A percentile compares a stretch with the other conserved stretches of the same genome.
These are phyloP conservation scores for Strigamia maritima DNA, from an alignment of 2,888 invertebrate genomes.

Conservation along the genomic window DNA sequence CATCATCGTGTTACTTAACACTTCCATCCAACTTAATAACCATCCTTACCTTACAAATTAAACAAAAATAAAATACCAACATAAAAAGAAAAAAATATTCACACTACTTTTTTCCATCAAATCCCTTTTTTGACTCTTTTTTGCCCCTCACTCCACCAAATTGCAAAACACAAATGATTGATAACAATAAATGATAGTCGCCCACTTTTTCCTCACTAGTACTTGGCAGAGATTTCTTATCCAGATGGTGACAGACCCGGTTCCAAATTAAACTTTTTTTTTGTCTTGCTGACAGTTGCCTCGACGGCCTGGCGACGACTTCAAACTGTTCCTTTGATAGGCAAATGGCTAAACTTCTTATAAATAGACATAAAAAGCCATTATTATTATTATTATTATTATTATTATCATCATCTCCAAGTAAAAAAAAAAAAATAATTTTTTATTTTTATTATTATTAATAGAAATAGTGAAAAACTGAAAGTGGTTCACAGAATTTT, in stretches of 20 bases:
- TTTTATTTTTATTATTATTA: neutral
- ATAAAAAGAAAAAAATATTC: too few relatives aligned
- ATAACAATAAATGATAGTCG: neutral
- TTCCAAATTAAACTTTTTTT: neutral
- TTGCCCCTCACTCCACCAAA: neutral
- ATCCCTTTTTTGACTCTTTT: neutral
- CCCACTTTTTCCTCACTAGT: neutral
- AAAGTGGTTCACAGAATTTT: neutral
- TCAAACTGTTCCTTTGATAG: constrained; percentile 43
- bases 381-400: too few relatives aligned
- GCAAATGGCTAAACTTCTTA: neutral
- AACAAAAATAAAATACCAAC: neutral
- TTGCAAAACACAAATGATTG: neutral
- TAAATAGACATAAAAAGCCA: neutral
- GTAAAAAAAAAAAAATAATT: neutral
- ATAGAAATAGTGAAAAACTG: neutral
- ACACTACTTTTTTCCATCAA: neutral
- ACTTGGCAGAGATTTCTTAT: neutral
- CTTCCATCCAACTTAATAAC: neutral
- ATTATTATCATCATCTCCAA: neutral
- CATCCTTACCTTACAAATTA: neutral
- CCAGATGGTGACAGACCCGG: neutral
- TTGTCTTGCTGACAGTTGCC: neutral
- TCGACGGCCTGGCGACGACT: constrained; percentile 42
- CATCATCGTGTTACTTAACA: neutral